Conservation (phyloP, 2,888 invertebrate species). For the Lithophane semibrunnea region DNA sequence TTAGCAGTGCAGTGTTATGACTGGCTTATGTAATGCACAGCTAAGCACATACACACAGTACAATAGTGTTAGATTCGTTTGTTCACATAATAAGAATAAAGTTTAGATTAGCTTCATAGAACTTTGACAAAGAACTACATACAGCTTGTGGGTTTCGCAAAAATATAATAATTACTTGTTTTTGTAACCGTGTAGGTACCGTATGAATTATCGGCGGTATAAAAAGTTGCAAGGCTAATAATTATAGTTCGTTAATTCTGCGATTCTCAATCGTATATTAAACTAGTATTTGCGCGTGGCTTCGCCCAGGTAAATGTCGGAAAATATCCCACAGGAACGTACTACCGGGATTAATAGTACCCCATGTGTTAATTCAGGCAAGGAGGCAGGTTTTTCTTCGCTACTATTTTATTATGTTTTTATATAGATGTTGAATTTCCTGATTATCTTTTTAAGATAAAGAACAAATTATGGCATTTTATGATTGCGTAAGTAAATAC, state of each 20-base stretch:
- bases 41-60: not conserved
- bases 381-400: too few species aligned
- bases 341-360: not conserved
- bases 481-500: not conserved
- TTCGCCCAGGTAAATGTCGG: too few species aligned
- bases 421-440: not conserved
- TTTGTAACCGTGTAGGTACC: not conserved
- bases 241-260: not conserved
- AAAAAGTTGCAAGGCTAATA: not conserved
- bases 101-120: not conserved
- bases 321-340: not conserved
- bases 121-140: not conserved
- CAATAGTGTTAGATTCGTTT: not conserved
- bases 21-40: not conserved
- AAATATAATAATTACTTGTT: not conserved
- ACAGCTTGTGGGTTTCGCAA: not conserved
- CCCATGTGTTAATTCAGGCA: not conserved
- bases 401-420: not conserved
- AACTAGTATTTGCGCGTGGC: too few species aligned
- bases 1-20: not conserved
- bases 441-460: constrained; percentile 3
- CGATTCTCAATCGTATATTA: not conserved
- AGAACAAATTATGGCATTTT: not conserved
- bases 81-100: not conserved
- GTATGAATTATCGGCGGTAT: not conserved